Conservation (phyloP, 1,140 invertebrate species). For the Drosophila persimilis region DNA sequence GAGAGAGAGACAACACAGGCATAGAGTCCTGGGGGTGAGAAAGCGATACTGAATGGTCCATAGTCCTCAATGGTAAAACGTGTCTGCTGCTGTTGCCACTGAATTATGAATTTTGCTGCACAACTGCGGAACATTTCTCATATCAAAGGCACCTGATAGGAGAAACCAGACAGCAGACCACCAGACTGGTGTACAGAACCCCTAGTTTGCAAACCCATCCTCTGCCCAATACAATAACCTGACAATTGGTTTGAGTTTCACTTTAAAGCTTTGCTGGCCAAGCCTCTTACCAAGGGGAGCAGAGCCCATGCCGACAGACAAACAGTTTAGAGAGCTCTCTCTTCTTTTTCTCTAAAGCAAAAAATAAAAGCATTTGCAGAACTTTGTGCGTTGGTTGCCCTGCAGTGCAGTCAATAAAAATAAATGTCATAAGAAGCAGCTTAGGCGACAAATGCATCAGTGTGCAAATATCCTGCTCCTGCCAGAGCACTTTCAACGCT, state of each 20-base stretch:
- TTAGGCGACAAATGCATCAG: constrained; percentile 64
- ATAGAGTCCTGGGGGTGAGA: constrained; percentile 16
- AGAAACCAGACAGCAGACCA: background rate
- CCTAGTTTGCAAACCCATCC: background rate
- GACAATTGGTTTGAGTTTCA: constrained; percentile 22
- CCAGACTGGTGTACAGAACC: background rate
- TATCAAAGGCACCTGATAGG: constrained; percentile 33
- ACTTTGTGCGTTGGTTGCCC: constrained; percentile 11
- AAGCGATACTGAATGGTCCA: background rate
- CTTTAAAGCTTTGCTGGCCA: constrained; percentile 55
- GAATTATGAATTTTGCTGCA: constrained; percentile 67
- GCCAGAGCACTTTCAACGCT: constrained; percentile 17
- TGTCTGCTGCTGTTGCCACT: constrained; percentile 38
- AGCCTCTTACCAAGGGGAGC: constrained; percentile 51
- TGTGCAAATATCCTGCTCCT: constrained; percentile 53
- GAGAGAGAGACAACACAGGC: constrained; percentile 5
- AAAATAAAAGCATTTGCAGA: constrained; percentile 15
- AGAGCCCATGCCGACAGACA: constrained; percentile 17
- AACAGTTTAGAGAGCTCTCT: constrained; percentile 43
- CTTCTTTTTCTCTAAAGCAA: constrained; percentile 1
- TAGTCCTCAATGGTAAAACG: background rate
- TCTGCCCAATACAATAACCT: constrained; percentile 19
- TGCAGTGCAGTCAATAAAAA: constrained; percentile 72
- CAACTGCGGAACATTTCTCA: constrained; percentile 50
- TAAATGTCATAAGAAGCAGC: constrained; percentile 78